A percentile compares a stretch with the other conserved stretches of the same genome.
Evolutionary conservation across 92 coral and sea anemone genomes (phyloP).

Genomic region (Chrysogorgia sp.): DNA sequence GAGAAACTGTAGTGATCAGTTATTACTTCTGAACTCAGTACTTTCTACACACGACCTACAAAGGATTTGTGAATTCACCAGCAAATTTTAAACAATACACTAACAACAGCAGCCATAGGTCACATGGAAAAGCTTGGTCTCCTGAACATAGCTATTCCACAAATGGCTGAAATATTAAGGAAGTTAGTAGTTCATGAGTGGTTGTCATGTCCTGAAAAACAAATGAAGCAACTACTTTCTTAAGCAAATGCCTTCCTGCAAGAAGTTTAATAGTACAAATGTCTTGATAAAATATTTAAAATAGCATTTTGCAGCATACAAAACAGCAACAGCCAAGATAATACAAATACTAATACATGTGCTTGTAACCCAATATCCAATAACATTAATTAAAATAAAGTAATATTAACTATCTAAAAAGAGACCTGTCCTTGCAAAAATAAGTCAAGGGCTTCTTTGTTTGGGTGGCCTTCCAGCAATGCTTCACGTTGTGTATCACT

Average conservation of each 20-base stretch:
- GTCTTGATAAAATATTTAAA: too few relatives aligned
- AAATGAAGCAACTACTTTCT: not conserved
- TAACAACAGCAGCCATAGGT: not conserved
- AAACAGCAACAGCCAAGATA: not conserved
- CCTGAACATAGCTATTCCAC: not conserved
- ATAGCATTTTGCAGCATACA: not conserved
- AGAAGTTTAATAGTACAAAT: not conserved
- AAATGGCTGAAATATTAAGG: not conserved
- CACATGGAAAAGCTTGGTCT: conserved; percentile 4
- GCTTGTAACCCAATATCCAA: not conserved
- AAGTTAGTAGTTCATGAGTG: not conserved
- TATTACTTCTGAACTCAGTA: not conserved
- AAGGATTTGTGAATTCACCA: not conserved
- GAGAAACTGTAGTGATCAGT: not conserved
- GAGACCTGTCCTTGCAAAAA: not conserved
- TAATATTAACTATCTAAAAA: not conserved
- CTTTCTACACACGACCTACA: not conserved
- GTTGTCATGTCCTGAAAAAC: not conserved
- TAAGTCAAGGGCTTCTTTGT: not conserved
- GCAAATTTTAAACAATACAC: not conserved
- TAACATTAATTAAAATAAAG: not conserved
- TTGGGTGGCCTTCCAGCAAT: not conserved
- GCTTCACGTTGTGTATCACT: conserved; percentile 1
- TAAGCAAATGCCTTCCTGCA: conserved; percentile 4
- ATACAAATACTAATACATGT: not conserved